Base-by-base conservation (phyloP, 2,113 vertebrate genomes). In the Nothobranchius kuhntae region DNA sequence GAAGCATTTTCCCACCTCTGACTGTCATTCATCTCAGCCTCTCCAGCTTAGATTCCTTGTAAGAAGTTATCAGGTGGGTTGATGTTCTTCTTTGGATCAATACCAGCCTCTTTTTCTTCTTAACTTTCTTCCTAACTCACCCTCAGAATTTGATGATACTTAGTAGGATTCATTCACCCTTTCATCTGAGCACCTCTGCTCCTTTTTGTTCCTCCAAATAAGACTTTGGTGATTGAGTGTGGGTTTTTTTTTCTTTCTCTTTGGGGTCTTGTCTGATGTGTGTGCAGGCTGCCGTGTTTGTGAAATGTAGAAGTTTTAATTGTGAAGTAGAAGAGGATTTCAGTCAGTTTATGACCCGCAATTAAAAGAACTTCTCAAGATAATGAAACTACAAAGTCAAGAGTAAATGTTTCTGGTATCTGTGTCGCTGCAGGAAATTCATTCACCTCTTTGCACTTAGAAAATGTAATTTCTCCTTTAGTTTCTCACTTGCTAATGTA, bases 21-120 rank as follows among this genome's bases (percentile, higher is more conserved):
- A 38, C 58, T 26, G 48, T 53, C 63, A 2, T 9, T 12, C 36
- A 40, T 50, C n/a, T 38, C 48, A 40, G n/a, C 42, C 48, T 73
- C 62, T 48, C 36, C 42, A 17, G 10, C 50, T 65, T 53, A 3
- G 36, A 21, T 46, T 60, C 45, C 24, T 65, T 58, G 13, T 46
- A 59, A 65, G 26, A 53, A 15, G 54, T 72, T 64, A 14, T 52
- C 13, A 38, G 61, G 21, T 4, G 59, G 62, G 40, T 53, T 15
- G 15, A 26, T 48, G 42, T 36, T 53, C 44, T 52, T 40, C 21
- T 47, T 65, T 12, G 13, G 10, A 42, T 44, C 44, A 63, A 54
- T 53, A 2, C 13, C 57, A 55, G 15, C 47, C 44, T 60, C 30
- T 26, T 48, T 38, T 42, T 48, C 35, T 50, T 1, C 50, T 73